Evolutionary conservation across 2,888 invertebrate species (phyloP).

Genomic region (Melieria picta): DNA sequence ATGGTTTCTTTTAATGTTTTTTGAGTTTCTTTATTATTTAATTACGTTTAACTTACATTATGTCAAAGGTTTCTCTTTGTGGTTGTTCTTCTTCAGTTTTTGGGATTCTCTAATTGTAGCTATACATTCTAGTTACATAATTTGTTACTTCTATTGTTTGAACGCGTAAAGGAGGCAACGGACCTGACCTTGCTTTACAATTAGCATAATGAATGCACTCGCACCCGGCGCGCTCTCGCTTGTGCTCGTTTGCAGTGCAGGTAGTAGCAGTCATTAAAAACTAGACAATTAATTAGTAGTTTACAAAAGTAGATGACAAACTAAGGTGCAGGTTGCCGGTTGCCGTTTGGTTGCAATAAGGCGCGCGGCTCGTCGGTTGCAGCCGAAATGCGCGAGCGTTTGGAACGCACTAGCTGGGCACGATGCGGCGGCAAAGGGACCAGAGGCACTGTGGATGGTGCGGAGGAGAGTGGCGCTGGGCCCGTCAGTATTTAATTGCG

Average conservation of each 20-base stretch:
- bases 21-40: too few species aligned
- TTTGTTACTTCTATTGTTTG: too few species aligned
- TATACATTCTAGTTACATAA: too few species aligned
- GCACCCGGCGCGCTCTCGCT: too few species aligned
- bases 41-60: too few species aligned
- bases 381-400: not conserved
- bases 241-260: not conserved
- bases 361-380: not conserved
- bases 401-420: not conserved
- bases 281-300: not conserved
- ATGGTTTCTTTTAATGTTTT: too few species aligned
- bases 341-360: not conserved
- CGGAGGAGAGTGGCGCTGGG: not conserved
- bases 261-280: not conserved
- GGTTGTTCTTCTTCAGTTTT: too few species aligned
- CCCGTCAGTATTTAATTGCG: not conserved
- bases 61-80: too few species aligned
- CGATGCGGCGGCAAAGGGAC: not conserved
- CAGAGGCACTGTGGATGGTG: not conserved
- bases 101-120: too few species aligned
- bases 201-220: too few species aligned
- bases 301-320: not conserved
- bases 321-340: not conserved
- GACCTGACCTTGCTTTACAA: too few species aligned
- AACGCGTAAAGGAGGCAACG: too few species aligned